These are phyloP conservation scores for Drosophila suzukii DNA, from an alignment of 1,140 invertebrate species.

Conservation along the genomic window DNA sequence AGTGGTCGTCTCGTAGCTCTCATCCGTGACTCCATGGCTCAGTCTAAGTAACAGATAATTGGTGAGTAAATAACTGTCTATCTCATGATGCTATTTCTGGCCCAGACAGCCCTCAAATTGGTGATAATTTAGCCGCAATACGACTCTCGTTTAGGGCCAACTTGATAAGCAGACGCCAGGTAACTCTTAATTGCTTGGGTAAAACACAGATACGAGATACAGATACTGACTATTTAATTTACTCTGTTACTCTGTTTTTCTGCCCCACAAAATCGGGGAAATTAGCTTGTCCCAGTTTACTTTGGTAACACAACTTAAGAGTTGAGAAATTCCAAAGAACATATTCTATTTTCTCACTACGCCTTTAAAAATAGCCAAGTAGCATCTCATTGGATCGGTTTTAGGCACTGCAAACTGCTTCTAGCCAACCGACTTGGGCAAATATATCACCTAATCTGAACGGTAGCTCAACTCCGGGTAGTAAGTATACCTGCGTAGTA, in stretches of 20 bases:
- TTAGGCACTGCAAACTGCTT: constrained; percentile 44
- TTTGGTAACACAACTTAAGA: not conserved
- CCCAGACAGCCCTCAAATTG: constrained; percentile 23
- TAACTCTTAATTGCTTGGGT: constrained; percentile 34
- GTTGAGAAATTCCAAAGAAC: not conserved
- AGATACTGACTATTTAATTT: constrained; percentile 32
- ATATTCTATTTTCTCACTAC: constrained; percentile 12
- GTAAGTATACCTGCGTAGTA: constrained; percentile 35
- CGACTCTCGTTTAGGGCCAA: constrained; percentile 23
- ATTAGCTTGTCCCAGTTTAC: constrained; percentile 7
- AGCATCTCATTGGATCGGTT: constrained; percentile 6
- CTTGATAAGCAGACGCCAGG: constrained; percentile 46
- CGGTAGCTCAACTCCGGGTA: constrained; percentile 21
- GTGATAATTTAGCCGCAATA: constrained; percentile 39
- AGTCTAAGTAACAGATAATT: constrained; percentile 29
- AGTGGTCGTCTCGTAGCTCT: not conserved
- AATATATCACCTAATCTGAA: constrained; percentile 23
- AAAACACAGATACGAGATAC: constrained; percentile 27
- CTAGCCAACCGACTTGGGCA: constrained; percentile 2
- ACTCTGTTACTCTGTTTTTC: constrained; percentile 5
- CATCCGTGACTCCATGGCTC: constrained; percentile 8
- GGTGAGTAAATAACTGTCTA: constrained; percentile 17
- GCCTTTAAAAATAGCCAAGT: constrained; percentile 20
- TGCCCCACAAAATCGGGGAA: not conserved
- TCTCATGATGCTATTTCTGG: constrained; percentile 36